A percentile compares a stretch with the other conserved stretches of the same genome.
Evolutionary conservation across 2,797 vertebrate genomes (phyloP).

Genomic region (Chelonia mydas): DNA sequence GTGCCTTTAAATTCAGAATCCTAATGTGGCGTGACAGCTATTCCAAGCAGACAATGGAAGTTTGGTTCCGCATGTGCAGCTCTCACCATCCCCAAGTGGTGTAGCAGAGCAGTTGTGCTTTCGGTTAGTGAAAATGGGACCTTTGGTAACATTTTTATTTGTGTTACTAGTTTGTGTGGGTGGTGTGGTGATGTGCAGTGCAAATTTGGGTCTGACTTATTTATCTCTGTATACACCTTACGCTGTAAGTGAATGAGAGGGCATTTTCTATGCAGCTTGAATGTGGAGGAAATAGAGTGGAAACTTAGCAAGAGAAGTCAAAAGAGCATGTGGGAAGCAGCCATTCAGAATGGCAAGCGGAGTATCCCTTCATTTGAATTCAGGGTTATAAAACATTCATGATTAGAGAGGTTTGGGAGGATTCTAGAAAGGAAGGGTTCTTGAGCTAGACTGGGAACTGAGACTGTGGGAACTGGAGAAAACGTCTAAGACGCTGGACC

Average conservation of each 20-base stretch:
- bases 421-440: not conserved
- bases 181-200: not conserved
- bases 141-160: not conserved
- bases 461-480: not conserved
- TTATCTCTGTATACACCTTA: not conserved
- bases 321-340: not conserved
- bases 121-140: not conserved
- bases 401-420: slow-evolving; percentile 38
- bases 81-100: fast-evolving
- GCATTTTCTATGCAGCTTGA: slow-evolving; percentile 6
- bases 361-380: slow-evolving; percentile 44
- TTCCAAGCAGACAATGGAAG: not conserved
- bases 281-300: not conserved
- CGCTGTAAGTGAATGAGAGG: not conserved
- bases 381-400: slow-evolving; percentile 38
- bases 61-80: not conserved
- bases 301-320: slow-evolving; percentile 9
- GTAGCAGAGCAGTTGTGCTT: not conserved
- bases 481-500: slow-evolving; percentile 15
- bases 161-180: not conserved
- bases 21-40: not conserved
- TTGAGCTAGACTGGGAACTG: not conserved
- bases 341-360: not conserved
- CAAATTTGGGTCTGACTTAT: not conserved
- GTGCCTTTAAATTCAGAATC: slow-evolving; percentile 1